Conservation (phyloP, 2,888 invertebrate genomes). For the Oeneis ivallda region DNA sequence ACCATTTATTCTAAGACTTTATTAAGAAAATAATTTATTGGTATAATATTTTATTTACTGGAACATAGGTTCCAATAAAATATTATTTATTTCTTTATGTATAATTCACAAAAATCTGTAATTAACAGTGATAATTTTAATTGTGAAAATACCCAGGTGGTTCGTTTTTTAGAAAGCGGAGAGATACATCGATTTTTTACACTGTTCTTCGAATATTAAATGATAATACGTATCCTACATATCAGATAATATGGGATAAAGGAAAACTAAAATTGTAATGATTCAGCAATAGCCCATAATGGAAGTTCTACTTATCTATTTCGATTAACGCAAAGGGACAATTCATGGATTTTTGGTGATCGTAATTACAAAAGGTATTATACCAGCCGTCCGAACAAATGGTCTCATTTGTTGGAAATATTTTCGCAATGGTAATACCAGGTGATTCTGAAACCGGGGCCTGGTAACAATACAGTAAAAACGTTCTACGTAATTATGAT, state of each 20-base stretch:
- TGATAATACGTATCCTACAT: background rate
- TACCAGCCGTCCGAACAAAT: slow-evolving; percentile 70
- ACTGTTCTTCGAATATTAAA: background rate
- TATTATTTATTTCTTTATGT: too few species aligned
- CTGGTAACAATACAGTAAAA: slow-evolving; percentile 75
- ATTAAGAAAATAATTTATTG: too few species aligned
- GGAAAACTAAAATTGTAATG: slow-evolving; percentile 4
- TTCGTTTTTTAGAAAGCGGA: too few species aligned
- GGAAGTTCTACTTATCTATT: slow-evolving; percentile 24
- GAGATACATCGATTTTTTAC: background rate
- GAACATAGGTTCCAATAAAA: too few species aligned
- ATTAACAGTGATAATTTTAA: too few species aligned
- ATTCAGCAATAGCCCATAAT: slow-evolving; percentile 22
- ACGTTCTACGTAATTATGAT: slow-evolving; percentile 73
- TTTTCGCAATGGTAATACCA: slow-evolving; percentile 74
- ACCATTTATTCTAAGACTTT: too few species aligned
- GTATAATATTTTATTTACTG: too few species aligned
- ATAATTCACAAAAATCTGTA: too few species aligned
- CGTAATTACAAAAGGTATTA: slow-evolving; percentile 74
- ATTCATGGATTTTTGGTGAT: slow-evolving; percentile 58
- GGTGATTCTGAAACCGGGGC: slow-evolving; percentile 69
- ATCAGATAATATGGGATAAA: background rate
- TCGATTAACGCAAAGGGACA: slow-evolving; percentile 31
- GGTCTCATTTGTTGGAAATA: slow-evolving; percentile 73
- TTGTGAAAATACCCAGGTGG: background rate